Base-by-base conservation (phyloP, 2,113 vertebrate species). In the Menura novaehollandiae region DNA sequence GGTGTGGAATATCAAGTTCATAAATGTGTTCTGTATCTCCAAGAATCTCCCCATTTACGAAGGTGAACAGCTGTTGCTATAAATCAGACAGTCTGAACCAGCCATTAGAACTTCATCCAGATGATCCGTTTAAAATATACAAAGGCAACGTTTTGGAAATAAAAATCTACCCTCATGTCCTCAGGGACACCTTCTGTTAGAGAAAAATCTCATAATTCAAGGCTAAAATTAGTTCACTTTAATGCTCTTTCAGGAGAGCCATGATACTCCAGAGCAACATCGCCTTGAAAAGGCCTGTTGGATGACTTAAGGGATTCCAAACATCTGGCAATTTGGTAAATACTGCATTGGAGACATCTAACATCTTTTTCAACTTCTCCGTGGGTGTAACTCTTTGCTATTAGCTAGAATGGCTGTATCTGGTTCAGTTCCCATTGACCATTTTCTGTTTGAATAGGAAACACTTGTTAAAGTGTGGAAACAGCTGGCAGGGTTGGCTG, bases 171-270 rank as follows among this genome's bases (percentile, higher is more conserved):
- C 88, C 58, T 79, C 9, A 0, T 39, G 72, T 82, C 96, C 94
- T 85, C 43, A 23, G 96, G 73, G 95, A 84, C 56, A 94, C 83
- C 83, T 94, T 94, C 92, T 95, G 86, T 85, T 95, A 30, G 86
- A 95, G 81, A 91, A 92, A 92, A 81, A 68, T 43, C 80, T 91
- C 95, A 69, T 93, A 53, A 95, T 76, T 96, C 92, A 94, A 73
- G 89, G 88, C 86, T 93, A 96, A 96, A 95, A 94, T 97, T 97
- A 96, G 96, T 81, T 97, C 73, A 41, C 41, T 92, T 86, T 53
- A 94, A 87, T 91, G 88, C 69, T 87, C 89, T 93, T 96, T 92
- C 95, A 95, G 91, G 80, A 92, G 69, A 93, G 58, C 53, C 69
- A 73, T 23, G 88, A 87, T 73, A 75, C 88, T 93, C 88, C 23